Evolutionary conservation across 2,888 invertebrate genomes (phyloP), one percentile per base, ranked within the genome.

Genomic region (Xylota sylvarum): DNA sequence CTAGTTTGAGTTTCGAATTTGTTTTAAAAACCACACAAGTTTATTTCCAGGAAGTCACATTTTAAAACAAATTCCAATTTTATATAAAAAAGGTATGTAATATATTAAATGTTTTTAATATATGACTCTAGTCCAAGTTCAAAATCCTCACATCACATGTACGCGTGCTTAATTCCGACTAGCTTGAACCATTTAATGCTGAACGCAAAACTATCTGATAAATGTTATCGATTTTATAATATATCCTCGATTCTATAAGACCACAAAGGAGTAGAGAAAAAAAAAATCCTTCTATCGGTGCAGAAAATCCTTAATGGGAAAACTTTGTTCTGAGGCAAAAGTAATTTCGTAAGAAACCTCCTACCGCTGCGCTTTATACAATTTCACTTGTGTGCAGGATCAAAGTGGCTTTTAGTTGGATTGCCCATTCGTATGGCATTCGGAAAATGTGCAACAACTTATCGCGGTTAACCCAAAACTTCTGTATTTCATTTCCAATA

Each of bases 351-450:
- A 77, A 86, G 82, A 82, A 82, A 86, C 58, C 82, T 74, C 62
- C 76, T 65, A 27, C 52, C 67, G 70, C 43, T 76, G 74, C 74
- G 58, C 69, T 56, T 65, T 69, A 69, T 73, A 80, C 56, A 64
- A 69, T 62, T 64, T 74, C 74, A 70, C 74, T 74, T 40, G 48
- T 74, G 65, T 64, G 52, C 82, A 82, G 82, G 85, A 86, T 86
- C 86, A 86, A 86, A 86, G 86, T 86, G 86, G 86, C 86, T 86
- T 86, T 86, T 78, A 86, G 82, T 82, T 86, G 86, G 86, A 86
- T 86, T 86, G 86, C 86, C 86, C 82, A 82, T 86, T 73, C 55
- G 77, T 62, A 86, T 69, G 82, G 82, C 85, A 77, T 86, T 85
- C 72, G 72, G 60, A 67, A 86, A 82, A 86, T 86, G 86, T 86